These are phyloP conservation scores for Hermodice carunculata DNA, from an alignment of 2,888 invertebrate species.

Conservation along the genomic window DNA sequence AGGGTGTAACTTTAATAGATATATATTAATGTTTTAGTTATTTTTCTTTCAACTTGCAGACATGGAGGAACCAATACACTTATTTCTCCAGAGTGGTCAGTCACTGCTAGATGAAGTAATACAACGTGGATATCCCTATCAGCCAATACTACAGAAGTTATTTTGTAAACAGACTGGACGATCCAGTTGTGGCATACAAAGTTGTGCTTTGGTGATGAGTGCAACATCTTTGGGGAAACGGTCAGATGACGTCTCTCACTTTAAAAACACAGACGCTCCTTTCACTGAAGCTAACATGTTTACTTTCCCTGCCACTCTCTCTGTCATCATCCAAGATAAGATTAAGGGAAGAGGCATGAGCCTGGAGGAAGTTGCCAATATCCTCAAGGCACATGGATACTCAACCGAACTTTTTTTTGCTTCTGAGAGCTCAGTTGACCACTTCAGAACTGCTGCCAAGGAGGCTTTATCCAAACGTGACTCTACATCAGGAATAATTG, in stretches of 20 bases:
- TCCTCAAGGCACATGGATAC: slow-evolving; percentile 14
- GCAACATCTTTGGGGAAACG: background rate
- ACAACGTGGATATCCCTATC: slow-evolving; percentile 1
- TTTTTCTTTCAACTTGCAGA: background rate
- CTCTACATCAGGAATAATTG: slow-evolving; percentile 14
- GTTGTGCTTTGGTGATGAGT: slow-evolving; percentile 16
- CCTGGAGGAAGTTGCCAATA: slow-evolving; percentile 8
- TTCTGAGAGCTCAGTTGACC: slow-evolving; percentile 1
- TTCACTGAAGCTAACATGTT: slow-evolving; percentile 22
- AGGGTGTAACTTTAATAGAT: too few relatives aligned
- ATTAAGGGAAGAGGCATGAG: slow-evolving; percentile 15
- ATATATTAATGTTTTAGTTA: background rate
- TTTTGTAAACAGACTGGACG: slow-evolving; percentile 27
- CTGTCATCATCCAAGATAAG: background rate
- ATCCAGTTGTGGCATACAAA: slow-evolving; percentile 23
- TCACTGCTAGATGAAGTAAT: background rate
- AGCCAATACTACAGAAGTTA: slow-evolving; percentile 12
- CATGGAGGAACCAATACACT: background rate
- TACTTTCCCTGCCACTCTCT: slow-evolving; percentile 2
- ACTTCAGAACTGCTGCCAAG: slow-evolving; percentile 17
- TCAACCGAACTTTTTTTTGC: slow-evolving; percentile 12
- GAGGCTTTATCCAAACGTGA: background rate
- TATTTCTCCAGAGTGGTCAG: slow-evolving; percentile 3
- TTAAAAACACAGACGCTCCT: background rate
- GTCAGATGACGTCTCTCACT: background rate